Evolutionary conservation across 2,113 vertebrate species (phyloP).

Genomic region (Hippopotamus amphibius): DNA sequence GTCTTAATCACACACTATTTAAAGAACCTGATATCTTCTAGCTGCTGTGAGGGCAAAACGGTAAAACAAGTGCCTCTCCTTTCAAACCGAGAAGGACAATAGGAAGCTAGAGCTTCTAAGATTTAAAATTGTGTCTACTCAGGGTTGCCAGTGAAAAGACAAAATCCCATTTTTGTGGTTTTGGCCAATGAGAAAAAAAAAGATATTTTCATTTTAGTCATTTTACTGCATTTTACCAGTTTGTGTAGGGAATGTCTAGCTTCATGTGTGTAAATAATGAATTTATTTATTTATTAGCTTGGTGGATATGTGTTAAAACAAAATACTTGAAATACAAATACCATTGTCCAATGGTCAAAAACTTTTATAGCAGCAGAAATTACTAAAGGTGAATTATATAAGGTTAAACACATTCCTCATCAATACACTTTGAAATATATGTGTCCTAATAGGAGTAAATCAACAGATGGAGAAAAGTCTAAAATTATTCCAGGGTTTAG

Average conservation of each 20-base stretch:
- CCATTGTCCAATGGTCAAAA: neutral
- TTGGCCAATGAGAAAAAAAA: conserved; percentile 17
- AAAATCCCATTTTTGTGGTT: neutral
- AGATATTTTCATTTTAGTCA: neutral
- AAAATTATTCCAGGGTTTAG: conserved; percentile 47
- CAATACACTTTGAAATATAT: conserved; percentile 30
- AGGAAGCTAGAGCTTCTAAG: neutral
- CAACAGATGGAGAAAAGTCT: conserved; percentile 52
- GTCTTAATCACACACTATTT: neutral
- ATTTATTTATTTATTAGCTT: neutral
- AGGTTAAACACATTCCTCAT: conserved; percentile 42
- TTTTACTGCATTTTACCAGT: neutral
- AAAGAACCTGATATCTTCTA: neutral
- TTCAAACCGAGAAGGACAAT: neutral
- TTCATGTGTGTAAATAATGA: neutral
- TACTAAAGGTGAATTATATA: conserved; percentile 40
- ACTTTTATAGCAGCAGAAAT: neutral
- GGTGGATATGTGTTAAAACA: neutral
- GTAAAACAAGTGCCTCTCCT: neutral
- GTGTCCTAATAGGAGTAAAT: conserved; percentile 47
- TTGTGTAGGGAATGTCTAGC: neutral
- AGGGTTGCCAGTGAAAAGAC: neutral
- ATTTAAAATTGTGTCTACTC: neutral
- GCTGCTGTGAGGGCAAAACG: neutral
- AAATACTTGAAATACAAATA: conserved; percentile 41